Percentiles rank a stretch among this genome's conserved stretches.
phyloP scores from a whole-genome alignment of 2,888 invertebrate genomes.

The Electrophaes corylata region DNA sequence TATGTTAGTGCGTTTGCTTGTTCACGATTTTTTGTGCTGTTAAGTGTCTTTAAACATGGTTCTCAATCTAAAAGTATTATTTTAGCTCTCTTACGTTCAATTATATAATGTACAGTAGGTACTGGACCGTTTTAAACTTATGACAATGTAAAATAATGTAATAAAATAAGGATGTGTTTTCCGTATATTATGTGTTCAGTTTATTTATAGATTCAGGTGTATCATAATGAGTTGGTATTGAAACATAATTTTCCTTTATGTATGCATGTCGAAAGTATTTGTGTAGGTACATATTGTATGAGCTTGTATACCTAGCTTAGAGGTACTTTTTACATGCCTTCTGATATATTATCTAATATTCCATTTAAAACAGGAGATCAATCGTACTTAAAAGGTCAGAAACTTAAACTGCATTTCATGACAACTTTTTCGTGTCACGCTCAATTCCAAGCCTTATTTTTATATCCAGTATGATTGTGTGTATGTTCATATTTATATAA shows the following conservation, averaged over 20 bases:
- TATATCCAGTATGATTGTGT: slow-evolving; percentile 5
- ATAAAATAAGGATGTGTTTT: slow-evolving; percentile 8
- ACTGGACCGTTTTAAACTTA: not conserved
- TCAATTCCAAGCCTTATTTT: not conserved
- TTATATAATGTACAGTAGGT: slow-evolving; percentile 1
- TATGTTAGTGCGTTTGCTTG: slow-evolving; percentile 23
- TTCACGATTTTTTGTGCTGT: slow-evolving; percentile 30
- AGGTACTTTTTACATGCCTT: not conserved
- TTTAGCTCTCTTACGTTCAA: slow-evolving; percentile 45
- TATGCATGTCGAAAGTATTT: not conserved
- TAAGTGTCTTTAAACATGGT: slow-evolving; percentile 23
- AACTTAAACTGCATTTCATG: too few relatives aligned
- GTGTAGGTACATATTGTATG: too few relatives aligned
- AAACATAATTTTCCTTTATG: not conserved
- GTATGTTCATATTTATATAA: slow-evolving; percentile 11
- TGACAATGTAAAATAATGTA: slow-evolving; percentile 18
- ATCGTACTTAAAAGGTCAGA: too few relatives aligned
- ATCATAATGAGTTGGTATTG: not conserved
- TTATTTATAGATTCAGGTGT: not conserved
- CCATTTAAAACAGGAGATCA: too few relatives aligned
- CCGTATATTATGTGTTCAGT: not conserved
- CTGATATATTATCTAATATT: too few relatives aligned
- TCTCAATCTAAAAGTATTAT: slow-evolving; percentile 40
- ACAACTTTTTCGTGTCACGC: not conserved
- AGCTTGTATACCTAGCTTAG: not conserved